A percentile compares a stretch with the other conserved stretches of the same genome.
Conservation (phyloP, 2,888 invertebrate genomes). For the Himalopsyche anomala region DNA sequence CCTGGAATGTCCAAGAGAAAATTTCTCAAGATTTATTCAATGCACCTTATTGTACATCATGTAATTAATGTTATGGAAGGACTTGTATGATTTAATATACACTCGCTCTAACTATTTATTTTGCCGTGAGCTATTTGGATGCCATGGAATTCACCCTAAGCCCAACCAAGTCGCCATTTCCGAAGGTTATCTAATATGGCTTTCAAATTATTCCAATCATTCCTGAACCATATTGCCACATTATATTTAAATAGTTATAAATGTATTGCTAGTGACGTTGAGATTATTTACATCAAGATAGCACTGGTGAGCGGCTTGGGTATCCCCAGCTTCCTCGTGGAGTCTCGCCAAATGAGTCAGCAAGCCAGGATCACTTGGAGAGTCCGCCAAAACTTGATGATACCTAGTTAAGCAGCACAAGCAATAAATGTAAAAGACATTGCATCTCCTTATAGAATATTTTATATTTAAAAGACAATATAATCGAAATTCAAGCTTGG, state of each 20-base stretch:
- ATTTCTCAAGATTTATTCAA: not conserved
- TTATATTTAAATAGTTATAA: not conserved
- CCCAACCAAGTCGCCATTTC: no score
- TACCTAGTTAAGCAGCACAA: conserved; percentile 52
- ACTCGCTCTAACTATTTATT: no score
- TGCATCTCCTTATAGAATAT: not conserved
- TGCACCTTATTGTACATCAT: not conserved
- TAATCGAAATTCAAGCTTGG: not conserved
- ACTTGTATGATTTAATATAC: no score
- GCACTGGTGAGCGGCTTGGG: conserved; percentile 76
- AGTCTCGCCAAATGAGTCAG: conserved; percentile 93
- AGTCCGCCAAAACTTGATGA: conserved; percentile 79
- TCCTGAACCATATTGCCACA: not conserved
- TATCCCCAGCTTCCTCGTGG: conserved; percentile 93
- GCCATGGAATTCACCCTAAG: no score
- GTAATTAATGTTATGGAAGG: no score
- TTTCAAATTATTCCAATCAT: no score
- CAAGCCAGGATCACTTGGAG: conserved; percentile 93
- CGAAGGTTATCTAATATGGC: no score
- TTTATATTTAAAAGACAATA: no score
- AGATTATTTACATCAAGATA: conserved; percentile 72
- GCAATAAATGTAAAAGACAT: not conserved
- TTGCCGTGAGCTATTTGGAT: no score
- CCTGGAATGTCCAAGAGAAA: no score
- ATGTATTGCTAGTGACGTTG: no score